Conservation (phyloP, 2,888 invertebrate species). For the Acanthacorydalis orientalis region DNA sequence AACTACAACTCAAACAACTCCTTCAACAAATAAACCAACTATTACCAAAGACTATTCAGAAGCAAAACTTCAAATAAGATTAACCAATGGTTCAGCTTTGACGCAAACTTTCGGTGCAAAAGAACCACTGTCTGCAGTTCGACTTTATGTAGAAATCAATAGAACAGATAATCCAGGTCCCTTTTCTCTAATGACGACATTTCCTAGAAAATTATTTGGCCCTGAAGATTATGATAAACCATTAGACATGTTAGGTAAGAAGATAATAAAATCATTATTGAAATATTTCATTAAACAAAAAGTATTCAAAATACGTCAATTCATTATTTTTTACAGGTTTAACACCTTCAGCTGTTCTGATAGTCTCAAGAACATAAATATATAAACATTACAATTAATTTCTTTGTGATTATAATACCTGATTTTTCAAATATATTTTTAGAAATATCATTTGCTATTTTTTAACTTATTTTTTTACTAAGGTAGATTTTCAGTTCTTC, state of each 20-base stretch:
- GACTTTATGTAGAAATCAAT: constrained; percentile 75
- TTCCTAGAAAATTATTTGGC: constrained; percentile 75
- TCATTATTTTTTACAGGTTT: constrained; percentile 42
- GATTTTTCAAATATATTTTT: neutral
- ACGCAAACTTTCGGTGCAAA: constrained; percentile 67
- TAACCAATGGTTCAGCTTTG: constrained; percentile 56
- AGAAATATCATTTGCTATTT: neutral
- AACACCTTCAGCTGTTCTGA: constrained; percentile 71
- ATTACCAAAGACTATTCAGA: constrained; percentile 44
- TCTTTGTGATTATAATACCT: neutral
- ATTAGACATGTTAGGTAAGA: constrained; percentile 59
- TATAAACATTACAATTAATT: constrained; percentile 4
- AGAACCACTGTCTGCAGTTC: constrained; percentile 80
- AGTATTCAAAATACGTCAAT: no score
- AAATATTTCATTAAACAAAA: neutral
- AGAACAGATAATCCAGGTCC: constrained; percentile 46
- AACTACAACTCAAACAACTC: constrained; percentile 21
- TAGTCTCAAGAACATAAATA: constrained; percentile 43
- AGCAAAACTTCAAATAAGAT: constrained; percentile 57
- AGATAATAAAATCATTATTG: neutral
- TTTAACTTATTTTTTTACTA: no score
- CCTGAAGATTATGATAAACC: constrained; percentile 81
- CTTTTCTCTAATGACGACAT: constrained; percentile 80
- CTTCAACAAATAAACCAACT: constrained; percentile 15
- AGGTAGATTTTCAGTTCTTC: no score